Conservation (phyloP, 2,797 vertebrate genomes). For the Selene dorsalis region DNA sequence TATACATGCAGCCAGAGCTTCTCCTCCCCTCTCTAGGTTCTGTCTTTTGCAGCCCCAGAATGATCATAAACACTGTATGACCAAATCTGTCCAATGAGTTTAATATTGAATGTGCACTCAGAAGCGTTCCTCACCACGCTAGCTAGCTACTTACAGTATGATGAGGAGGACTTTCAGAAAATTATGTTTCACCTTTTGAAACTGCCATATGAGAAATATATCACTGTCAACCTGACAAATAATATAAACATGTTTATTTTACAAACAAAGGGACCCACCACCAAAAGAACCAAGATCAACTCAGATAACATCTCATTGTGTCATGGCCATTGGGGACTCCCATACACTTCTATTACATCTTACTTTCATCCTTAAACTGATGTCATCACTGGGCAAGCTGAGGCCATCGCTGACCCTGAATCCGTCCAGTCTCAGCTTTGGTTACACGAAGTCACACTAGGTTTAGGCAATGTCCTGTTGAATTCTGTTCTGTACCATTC, state of each 20-base stretch:
- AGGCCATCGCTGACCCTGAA: conserved; percentile 26
- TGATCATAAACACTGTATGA: conserved; percentile 38
- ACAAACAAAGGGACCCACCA: not conserved
- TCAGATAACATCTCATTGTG: not conserved
- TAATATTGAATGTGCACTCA: not conserved
- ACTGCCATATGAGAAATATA: not conserved
- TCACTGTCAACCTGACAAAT: not conserved
- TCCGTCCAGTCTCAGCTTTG: conserved; percentile 35
- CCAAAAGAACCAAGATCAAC: not conserved
- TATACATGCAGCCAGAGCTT: conserved; percentile 34
- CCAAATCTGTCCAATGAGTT: conserved; percentile 23
- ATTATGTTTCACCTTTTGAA: not conserved
- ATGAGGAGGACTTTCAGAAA: not conserved
- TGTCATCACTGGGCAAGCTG: not conserved
- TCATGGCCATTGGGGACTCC: conserved; percentile 1
- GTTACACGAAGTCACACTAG: conserved; percentile 12
- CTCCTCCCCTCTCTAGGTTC: conserved; percentile 10
- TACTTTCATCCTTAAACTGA: conserved; percentile 2
- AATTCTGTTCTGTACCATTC: conserved; percentile 62
- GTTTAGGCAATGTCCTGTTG: conserved; percentile 39
- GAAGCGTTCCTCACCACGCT: conserved; percentile 6
- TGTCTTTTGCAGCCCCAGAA: conserved; percentile 10
- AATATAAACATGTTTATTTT: not conserved
- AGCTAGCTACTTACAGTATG: not conserved
- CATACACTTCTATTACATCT: not conserved